Conservation (phyloP, 1,140 invertebrate species). For the Littorina saxatilis region DNA sequence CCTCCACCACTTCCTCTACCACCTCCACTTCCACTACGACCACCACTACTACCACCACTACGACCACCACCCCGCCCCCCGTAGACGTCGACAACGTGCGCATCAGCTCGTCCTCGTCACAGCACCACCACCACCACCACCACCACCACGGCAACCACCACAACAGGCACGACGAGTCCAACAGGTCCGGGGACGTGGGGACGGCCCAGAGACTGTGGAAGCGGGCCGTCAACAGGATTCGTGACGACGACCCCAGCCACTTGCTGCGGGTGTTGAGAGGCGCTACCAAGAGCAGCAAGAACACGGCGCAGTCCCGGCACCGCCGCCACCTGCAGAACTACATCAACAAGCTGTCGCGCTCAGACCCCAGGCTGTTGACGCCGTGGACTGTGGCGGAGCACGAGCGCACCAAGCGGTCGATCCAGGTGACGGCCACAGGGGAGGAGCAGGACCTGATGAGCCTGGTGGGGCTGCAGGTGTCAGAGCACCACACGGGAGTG, state of each 20-base stretch:
- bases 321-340: slow-evolving; percentile 55
- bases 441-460: slow-evolving; percentile 19
- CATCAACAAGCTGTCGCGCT: slow-evolving; percentile 50
- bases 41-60: background rate
- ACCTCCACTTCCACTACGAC: background rate
- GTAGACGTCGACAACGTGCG: slow-evolving; percentile 12
- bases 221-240: slow-evolving; percentile 43
- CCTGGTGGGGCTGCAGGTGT: slow-evolving; percentile 9
- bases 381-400: slow-evolving; percentile 48
- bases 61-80: background rate
- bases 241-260: slow-evolving; percentile 22
- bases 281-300: slow-evolving; percentile 23
- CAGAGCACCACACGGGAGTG: background rate
- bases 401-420: slow-evolving; percentile 31
- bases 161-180: slow-evolving; percentile 21
- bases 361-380: slow-evolving; percentile 45
- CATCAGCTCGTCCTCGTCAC: slow-evolving; percentile 1
- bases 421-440: slow-evolving; percentile 13
- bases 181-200: slow-evolving; percentile 26
- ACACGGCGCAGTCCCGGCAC: slow-evolving; percentile 37
- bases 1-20: background rate
- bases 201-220: slow-evolving; percentile 52
- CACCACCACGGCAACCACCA: slow-evolving; percentile 2
- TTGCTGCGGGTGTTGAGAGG: slow-evolving; percentile 22
- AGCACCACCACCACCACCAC: background rate